Conservation (phyloP, 23 tunicate genomes). For the Aplidium turbinatum region DNA sequence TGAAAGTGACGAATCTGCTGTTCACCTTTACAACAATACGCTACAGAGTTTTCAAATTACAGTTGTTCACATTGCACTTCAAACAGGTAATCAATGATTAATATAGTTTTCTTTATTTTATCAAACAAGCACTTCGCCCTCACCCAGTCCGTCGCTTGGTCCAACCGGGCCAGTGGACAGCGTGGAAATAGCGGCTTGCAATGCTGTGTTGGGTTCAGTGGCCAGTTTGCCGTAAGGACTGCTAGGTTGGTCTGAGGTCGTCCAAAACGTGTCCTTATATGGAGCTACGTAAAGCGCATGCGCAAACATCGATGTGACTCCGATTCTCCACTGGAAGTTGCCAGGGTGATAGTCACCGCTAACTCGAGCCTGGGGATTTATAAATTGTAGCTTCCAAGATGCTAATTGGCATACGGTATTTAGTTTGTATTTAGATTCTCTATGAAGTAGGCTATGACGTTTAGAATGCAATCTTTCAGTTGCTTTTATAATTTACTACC, state of each 20-base stretch:
- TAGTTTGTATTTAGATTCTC: too few species aligned
- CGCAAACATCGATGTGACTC: conserved; percentile 85
- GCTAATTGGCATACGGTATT: too few species aligned
- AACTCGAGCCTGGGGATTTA: conserved; percentile 69
- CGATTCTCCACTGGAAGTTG: conserved; percentile 86
- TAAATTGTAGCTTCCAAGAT: neutral
- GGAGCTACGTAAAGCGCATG: conserved; percentile 88
- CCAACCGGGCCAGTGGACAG: conserved; percentile 94
- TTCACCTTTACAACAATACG: too few species aligned
- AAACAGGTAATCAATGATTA: too few species aligned
- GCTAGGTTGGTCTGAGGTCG: conserved; percentile 63
- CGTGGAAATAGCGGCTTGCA: conserved; percentile 82
- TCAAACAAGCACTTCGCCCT: too few species aligned
- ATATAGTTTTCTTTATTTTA: too few species aligned
- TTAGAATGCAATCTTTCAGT: too few species aligned
- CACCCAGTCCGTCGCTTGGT: conserved; percentile 72
- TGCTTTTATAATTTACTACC: too few species aligned
- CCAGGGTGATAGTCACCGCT: conserved; percentile 94
- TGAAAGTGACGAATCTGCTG: too few species aligned
- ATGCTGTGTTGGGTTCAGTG: conserved; percentile 57
- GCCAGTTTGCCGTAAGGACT: conserved; percentile 49
- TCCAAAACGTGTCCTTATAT: conserved; percentile 93
- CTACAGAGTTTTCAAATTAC: too few species aligned
- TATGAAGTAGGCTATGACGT: too few species aligned
- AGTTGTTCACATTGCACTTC: too few species aligned